These are phyloP conservation scores for Drosophila hydei DNA, from an alignment of 1,140 invertebrate genomes.

Conservation along the genomic window DNA sequence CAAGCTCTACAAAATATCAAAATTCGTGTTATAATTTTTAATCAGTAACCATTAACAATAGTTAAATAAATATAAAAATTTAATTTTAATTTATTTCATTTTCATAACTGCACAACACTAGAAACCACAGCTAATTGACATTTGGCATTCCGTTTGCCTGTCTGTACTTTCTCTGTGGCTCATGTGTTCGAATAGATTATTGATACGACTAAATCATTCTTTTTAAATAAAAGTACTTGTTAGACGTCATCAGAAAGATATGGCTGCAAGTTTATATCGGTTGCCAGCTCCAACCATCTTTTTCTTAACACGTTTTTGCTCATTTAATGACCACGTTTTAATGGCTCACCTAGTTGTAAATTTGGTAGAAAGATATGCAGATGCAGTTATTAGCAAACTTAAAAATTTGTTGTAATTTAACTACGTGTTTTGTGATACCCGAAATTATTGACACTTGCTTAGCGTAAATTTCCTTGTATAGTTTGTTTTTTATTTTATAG, in stretches of 20 bases:
- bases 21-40: background rate
- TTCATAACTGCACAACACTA: too few relatives aligned
- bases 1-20: constrained; percentile 19
- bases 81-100: too few relatives aligned
- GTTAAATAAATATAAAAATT: too few relatives aligned
- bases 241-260: constrained; percentile 10
- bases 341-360: constrained; percentile 61
- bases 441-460: constrained; percentile 56
- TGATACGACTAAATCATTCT: too few relatives aligned
- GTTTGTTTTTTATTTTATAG: constrained; percentile 35
- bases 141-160: background rate
- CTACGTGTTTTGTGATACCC: constrained; percentile 51
- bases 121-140: too few relatives aligned
- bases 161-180: constrained; percentile 31
- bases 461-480: constrained; percentile 21
- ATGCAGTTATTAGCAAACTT: constrained; percentile 21
- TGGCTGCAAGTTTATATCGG: constrained; percentile 21
- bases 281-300: background rate
- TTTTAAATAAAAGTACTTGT: background rate
- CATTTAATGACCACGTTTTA: constrained; percentile 29
- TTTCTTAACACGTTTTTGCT: constrained; percentile 35
- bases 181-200: background rate
- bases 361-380: constrained; percentile 25
- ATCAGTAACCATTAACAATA: background rate
- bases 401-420: constrained; percentile 24